These are phyloP conservation scores for Chloroceryle inda DNA, from an alignment of 2,797 vertebrate species.

Conservation along the genomic window DNA sequence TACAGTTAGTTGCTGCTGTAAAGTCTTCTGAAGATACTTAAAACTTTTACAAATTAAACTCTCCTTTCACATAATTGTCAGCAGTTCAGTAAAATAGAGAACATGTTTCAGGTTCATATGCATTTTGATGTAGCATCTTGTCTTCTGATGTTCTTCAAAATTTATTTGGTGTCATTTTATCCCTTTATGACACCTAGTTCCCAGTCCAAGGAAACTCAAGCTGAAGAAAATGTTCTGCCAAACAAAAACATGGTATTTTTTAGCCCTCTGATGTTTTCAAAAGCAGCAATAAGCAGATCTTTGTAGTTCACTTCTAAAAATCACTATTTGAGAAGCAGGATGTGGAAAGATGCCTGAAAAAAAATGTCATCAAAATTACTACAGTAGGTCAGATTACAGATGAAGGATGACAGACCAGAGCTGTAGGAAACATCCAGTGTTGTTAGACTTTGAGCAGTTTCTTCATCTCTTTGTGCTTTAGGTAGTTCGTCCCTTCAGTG, in stretches of 20 bases:
- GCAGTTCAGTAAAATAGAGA: neutral
- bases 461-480: neutral
- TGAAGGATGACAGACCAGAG: neutral
- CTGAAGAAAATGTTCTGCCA: neutral
- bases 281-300: neutral
- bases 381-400: neutral
- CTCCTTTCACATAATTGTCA: neutral
- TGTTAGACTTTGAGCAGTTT: neutral
- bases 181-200: neutral
- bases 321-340: neutral
- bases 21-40: neutral
- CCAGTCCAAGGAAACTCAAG: neutral
- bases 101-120: neutral
- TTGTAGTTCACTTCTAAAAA: neutral
- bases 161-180: neutral
- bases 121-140: neutral
- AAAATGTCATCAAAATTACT: neutral
- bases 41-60: neutral
- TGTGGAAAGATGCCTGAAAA: neutral
- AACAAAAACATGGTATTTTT: neutral
- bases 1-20: neutral
- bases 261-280: neutral
- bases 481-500: neutral
- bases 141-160: neutral
- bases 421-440: accelerated